Evolutionary conservation across 1,140 invertebrate species (phyloP).

Genomic region (Scylla paramamosain): DNA sequence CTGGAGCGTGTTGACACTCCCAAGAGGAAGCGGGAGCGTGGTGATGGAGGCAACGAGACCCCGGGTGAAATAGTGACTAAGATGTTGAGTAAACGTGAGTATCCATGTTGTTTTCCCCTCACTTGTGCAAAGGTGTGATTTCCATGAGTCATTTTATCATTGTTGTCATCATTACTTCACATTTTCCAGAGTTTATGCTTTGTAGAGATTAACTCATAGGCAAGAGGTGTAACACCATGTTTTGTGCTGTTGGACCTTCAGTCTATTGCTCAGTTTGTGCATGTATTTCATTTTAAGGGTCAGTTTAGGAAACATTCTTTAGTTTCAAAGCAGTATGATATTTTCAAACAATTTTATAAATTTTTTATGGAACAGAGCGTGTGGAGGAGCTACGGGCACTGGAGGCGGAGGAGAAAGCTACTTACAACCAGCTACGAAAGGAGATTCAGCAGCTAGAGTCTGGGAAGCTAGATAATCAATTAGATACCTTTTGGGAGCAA

Average conservation of each 20-base stretch:
- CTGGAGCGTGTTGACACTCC: slow-evolving; percentile 92
- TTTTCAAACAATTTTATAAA: neutral
- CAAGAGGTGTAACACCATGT: too few relatives aligned
- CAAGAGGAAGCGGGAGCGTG: slow-evolving; percentile 90
- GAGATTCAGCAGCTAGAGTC: slow-evolving; percentile 84
- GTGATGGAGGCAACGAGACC: slow-evolving; percentile 85
- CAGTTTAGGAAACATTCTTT: too few relatives aligned
- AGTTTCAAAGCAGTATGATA: too few relatives aligned
- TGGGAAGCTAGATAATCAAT: slow-evolving; percentile 84
- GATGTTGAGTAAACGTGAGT: slow-evolving; percentile 84
- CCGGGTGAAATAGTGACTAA: slow-evolving; percentile 90
- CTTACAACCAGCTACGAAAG: slow-evolving; percentile 86
- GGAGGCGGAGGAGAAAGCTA: slow-evolving; percentile 86
- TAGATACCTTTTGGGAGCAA: slow-evolving; percentile 87
- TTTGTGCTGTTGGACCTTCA: too few relatives aligned
- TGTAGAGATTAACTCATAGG: too few relatives aligned
- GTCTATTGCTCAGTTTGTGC: too few relatives aligned
- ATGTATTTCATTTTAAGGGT: too few relatives aligned
- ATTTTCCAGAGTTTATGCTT: too few relatives aligned
- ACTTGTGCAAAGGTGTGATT: neutral
- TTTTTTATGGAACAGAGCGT: slow-evolving; percentile 82
- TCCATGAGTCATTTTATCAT: neutral
- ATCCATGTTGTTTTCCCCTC: slow-evolving; percentile 77
- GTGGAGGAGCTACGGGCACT: slow-evolving; percentile 88
- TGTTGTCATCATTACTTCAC: neutral